Base-by-base conservation (phyloP, 2,888 invertebrate genomes). In the Endomychus coccineus region DNA sequence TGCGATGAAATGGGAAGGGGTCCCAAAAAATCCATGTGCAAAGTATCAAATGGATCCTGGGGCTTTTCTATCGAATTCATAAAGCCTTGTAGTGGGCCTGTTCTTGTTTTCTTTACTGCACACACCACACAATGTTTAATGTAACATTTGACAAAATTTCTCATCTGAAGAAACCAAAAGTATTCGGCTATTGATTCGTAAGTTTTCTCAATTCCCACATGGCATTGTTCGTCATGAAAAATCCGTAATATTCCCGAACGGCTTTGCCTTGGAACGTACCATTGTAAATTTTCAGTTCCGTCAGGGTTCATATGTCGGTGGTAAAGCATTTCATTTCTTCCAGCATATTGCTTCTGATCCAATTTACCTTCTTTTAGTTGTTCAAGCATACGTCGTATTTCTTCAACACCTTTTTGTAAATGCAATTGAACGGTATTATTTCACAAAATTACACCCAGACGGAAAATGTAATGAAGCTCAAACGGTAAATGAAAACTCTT, bases 161-260 rank as follows among this genome's bases (percentile, higher is more conserved):
- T 33, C 42, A 52, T 41, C 2, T 40, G 35, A 4, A 50, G 51
- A 39, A 54, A 54, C 50, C 50, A 54, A 37, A 52, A 55, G 27
- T 54, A 42, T 23, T 42, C 13, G 4, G 10, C 4, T 12, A 55
- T 52, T 3, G 43, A 46, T 12, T 39, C 43, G 16, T 31, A 27
- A 4, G 51, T 50, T 35, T 55, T 54, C 2, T 51, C 45, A n/a
- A 23, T 11, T 14, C 48, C 50, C 12, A 53, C 34, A 29, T 48
- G 44, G 24, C 45, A 46, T 10, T 48, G 48, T 31, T 50, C 47
- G 34, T 50, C 49, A 27, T 51, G 49, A 27, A 53, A 52, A 16
- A 55, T 39, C n/a, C n/a, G n/a, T n/a, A n/a, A n/a, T n/a, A n/a
- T n/a, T n/a, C n/a, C n/a, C n/a, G n/a, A n/a, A n/a, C n/a, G n/a